Evolutionary conservation across 2,797 vertebrate species (phyloP).

Genomic region (Trachurus trachurus): DNA sequence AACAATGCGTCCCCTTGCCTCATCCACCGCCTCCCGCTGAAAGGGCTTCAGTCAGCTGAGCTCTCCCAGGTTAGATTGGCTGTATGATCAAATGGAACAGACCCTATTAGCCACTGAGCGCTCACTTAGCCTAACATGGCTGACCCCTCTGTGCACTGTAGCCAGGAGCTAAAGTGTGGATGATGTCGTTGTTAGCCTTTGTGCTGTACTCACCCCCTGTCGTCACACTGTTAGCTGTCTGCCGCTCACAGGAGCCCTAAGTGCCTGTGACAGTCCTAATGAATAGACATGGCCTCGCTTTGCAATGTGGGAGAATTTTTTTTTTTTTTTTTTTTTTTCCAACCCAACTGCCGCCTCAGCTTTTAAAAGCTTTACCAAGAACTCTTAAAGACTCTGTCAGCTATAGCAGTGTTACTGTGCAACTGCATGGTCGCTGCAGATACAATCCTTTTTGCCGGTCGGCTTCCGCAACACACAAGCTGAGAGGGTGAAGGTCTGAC

Average conservation of each 20-base stretch:
- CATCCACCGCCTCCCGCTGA: conserved; percentile 46
- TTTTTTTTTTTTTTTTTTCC: conserved; percentile 71
- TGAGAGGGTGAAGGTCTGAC: conserved; percentile 43
- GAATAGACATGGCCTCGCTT: conserved; percentile 91
- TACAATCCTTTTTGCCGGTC: conserved; percentile 13
- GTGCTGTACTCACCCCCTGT: conserved; percentile 76
- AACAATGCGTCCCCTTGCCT: conserved; percentile 45
- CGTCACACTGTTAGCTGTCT: conserved; percentile 86
- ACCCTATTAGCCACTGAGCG: conserved; percentile 69
- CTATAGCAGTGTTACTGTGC: conserved; percentile 34
- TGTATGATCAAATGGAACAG: conserved; percentile 70
- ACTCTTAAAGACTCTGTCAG: conserved; percentile 50
- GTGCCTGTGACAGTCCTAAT: conserved; percentile 92
- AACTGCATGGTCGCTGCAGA: conserved; percentile 58
- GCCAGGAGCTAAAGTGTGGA: conserved; percentile 76
- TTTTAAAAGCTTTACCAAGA: conserved; percentile 90
- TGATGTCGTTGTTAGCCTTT: conserved; percentile 75
- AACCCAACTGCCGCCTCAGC: conserved; percentile 86
- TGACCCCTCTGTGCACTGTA: conserved; percentile 76
- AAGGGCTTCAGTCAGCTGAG: conserved; percentile 31
- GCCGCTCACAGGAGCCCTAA: conserved; percentile 89
- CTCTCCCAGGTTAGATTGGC: conserved; percentile 49
- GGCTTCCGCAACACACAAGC: conserved; percentile 21
- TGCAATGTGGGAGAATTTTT: conserved; percentile 55
- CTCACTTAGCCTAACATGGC: conserved; percentile 77